Base-by-base conservation (phyloP, 2,888 invertebrate genomes). In the Limnephilus rhombicus region DNA sequence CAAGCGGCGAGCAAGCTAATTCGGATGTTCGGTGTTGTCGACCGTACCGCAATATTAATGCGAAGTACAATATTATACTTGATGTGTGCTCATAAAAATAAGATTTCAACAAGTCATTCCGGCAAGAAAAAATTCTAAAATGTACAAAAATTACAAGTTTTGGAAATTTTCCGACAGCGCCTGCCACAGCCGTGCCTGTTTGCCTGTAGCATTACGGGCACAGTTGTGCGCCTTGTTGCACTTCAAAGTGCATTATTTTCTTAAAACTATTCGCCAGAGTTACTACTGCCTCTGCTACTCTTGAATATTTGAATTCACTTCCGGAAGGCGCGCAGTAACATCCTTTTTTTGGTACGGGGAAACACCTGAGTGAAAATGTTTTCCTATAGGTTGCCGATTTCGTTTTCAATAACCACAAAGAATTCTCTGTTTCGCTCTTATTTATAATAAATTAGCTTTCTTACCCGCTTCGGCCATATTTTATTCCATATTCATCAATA, bases 241-340 rank as follows among this genome's bases (percentile, higher is more conserved):
- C 53, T 34, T 31, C 53, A 82, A 91, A 83, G 31, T 89, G 89
- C 82, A 88, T 89, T 91, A 82, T 89, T 88, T 91, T 87, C 53
- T 49, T 87, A 68, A 87, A 31, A 83, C 15, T 24, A 83, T 45
- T 12, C 31, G 81, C 91, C 34, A 80, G 45, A 41, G 34, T 15
- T 49, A 37, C 68, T 68, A 68, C 68, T 53, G 31, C 88, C 29
- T 15, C 80, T 34, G 80, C 88, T 53, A 13, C 88, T 91, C 24
- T 88, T 91, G 88, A 89, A 89, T 89, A 91, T 89, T 91, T 91
- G 89, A 91, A 91, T 88, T 80, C 91, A 91, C 83, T 91, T 89
- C 88, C 80, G 45, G 88, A 82, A 15, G 87, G 49, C 49, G 18
- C 85, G 31, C 31, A 87, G 49, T 18, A 31, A 49, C 68, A 87